Evolutionary conservation across 2,797 vertebrate species (phyloP).

Genomic region (Arnoldichthys spilopterus): DNA sequence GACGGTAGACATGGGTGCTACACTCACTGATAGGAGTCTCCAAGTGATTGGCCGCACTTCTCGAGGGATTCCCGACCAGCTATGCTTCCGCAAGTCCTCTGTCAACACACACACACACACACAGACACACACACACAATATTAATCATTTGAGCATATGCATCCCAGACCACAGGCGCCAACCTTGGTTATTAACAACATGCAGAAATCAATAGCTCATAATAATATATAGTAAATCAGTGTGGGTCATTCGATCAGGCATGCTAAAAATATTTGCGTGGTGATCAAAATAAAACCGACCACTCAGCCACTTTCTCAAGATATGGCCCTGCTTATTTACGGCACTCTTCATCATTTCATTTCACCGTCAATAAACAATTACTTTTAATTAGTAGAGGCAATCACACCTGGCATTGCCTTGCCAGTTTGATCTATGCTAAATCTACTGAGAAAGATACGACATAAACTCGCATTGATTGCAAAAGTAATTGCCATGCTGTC

Average conservation of each 20-base stretch:
- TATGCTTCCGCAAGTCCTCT: conserved; percentile 97
- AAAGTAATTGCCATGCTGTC: conserved; percentile 11
- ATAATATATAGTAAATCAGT: conserved; percentile 20
- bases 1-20: neutral
- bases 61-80: conserved; percentile 96
- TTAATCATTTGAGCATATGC: neutral
- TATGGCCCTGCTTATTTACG: conserved; percentile 37
- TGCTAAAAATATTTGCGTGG: conserved; percentile 16
- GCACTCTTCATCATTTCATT: conserved; percentile 27
- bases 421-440: conserved; percentile 37
- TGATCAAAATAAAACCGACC: conserved; percentile 11
- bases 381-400: conserved; percentile 49
- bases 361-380: conserved; percentile 55
- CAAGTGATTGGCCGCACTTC: conserved; percentile 95
- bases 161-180: neutral
- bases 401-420: conserved; percentile 30
- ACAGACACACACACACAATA: neutral
- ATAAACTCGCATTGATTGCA: conserved; percentile 26
- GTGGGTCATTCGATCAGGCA: neutral
- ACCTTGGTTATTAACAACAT: neutral
- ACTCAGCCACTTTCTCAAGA: neutral
- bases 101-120: conserved; percentile 43
- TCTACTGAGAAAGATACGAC: conserved; percentile 14
- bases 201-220: conserved; percentile 23
- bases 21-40: conserved; percentile 95